Percentiles rank a stretch among this genome's conserved stretches.
phyloP scores from a whole-genome alignment of 2,888 invertebrate species.

The Drosophila birchii region DNA sequence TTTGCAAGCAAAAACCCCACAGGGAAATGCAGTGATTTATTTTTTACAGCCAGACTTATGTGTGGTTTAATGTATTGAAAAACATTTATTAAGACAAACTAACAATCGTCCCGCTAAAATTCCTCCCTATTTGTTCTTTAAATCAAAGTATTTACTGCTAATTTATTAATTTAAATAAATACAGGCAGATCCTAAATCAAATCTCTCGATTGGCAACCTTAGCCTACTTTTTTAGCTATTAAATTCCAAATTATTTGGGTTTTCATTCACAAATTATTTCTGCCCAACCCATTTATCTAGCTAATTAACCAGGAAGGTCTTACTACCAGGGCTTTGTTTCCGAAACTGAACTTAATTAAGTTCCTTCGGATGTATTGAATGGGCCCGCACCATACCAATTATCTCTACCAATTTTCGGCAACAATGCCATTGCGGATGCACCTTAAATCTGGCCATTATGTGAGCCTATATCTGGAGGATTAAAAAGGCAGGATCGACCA shows the following conservation, averaged over 20 bases:
- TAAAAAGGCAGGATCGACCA: slow-evolving; percentile 5
- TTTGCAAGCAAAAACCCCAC: neutral
- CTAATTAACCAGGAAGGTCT: slow-evolving; percentile 13
- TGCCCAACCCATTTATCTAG: neutral
- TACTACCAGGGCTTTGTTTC: slow-evolving; percentile 3
- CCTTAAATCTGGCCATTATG: slow-evolving; percentile 13
- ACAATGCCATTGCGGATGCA: neutral
- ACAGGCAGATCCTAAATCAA: neutral
- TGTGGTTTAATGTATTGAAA: neutral
- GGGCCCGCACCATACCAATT: neutral
- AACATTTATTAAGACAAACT: neutral
- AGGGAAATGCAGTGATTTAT: slow-evolving; percentile 5
- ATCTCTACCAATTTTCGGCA: slow-evolving; percentile 17
- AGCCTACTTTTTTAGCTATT: neutral
- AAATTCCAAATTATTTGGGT: neutral
- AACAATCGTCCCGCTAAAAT: neutral
- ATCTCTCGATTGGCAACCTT: no score
- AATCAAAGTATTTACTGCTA: neutral
- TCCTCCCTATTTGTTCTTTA: neutral
- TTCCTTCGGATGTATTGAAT: slow-evolving; percentile 12
- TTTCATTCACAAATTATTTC: slow-evolving; percentile 1
- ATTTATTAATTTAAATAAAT: neutral
- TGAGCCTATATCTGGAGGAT: slow-evolving; percentile 7
- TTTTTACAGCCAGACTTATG: neutral
- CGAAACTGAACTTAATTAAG: slow-evolving; percentile 4